A percentile compares a stretch with the other conserved stretches of the same genome.
phyloP scores from a whole-genome alignment of 2,797 vertebrate genomes.

The Oophaga sylvatica region DNA sequence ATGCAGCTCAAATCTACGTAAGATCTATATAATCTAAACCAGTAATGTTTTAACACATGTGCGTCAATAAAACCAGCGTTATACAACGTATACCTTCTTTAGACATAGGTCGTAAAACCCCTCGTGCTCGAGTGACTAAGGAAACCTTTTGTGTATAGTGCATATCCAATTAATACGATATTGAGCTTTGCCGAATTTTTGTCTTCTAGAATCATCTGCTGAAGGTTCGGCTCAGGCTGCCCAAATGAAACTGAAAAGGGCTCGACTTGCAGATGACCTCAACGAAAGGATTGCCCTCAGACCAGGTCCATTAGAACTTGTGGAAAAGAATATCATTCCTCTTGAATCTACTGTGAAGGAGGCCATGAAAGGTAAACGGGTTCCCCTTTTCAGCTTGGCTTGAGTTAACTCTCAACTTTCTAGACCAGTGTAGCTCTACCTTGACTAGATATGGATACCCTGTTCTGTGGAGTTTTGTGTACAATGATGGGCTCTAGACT shows the following conservation, averaged over 20 bases:
- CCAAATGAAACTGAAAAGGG: conserved; percentile 90
- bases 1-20: background rate
- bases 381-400: background rate
- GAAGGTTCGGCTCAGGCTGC: conserved; percentile 81
- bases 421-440: background rate
- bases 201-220: conserved; percentile 78
- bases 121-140: background rate
- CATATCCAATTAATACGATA: background rate
- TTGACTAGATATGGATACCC: too few species aligned
- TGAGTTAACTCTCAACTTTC: background rate
- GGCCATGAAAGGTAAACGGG: conserved; percentile 82
- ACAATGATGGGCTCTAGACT: too few species aligned
- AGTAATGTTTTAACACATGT: too few species aligned
- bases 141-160: background rate
- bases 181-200: conserved; percentile 42
- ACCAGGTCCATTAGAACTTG: conserved; percentile 88
- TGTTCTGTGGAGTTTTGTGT: background rate
- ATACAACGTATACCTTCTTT: background rate
- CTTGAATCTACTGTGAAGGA: conserved; percentile 85
- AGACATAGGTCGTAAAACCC: background rate
- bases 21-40: background rate
- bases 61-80: background rate
- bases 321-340: conserved; percentile 91
- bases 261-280: conserved; percentile 85
- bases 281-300: conserved; percentile 90